Percentiles rank a stretch among this genome's conserved stretches.
These are phyloP conservation scores for Harmothoe impar DNA, from an alignment of 2,888 invertebrate genomes.

Conservation along the genomic window DNA sequence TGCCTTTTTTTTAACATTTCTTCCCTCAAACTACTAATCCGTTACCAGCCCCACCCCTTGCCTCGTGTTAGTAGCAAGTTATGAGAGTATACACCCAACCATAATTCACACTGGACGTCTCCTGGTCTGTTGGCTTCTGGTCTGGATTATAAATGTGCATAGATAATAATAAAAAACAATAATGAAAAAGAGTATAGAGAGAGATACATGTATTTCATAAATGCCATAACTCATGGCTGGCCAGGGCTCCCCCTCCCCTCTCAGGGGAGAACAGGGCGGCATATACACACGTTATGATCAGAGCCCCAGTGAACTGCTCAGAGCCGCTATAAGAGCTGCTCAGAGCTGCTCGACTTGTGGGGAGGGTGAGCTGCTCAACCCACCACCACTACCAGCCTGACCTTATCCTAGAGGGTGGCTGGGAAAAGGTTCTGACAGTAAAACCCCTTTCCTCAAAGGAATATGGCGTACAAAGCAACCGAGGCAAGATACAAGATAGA, in stretches of 20 bases:
- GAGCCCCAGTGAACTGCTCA: no score
- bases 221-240: no score
- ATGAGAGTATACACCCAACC: not conserved
- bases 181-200: no score
- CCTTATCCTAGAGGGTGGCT: not conserved
- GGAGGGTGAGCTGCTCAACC: no score
- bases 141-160: no score
- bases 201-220: no score
- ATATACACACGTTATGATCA: not conserved
- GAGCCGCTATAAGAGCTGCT: no score
- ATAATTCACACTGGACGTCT: not conserved
- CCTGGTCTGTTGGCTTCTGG: no score
- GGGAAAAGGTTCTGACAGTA: constrained; percentile 2
- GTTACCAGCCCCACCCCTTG: no score
- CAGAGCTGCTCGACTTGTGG: no score
- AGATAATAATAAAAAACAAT: no score
- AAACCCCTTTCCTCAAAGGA: constrained; percentile 6
- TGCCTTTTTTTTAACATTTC: not conserved
- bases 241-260: no score
- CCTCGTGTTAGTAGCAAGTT: not conserved
- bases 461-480: not conserved
- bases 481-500: constrained; percentile 3
- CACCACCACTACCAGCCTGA: not conserved
- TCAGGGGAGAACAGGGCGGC: not conserved
- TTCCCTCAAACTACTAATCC: not conserved